Base-by-base conservation (phyloP, 2,888 invertebrate genomes). In the Cryptocephalus primarius region DNA sequence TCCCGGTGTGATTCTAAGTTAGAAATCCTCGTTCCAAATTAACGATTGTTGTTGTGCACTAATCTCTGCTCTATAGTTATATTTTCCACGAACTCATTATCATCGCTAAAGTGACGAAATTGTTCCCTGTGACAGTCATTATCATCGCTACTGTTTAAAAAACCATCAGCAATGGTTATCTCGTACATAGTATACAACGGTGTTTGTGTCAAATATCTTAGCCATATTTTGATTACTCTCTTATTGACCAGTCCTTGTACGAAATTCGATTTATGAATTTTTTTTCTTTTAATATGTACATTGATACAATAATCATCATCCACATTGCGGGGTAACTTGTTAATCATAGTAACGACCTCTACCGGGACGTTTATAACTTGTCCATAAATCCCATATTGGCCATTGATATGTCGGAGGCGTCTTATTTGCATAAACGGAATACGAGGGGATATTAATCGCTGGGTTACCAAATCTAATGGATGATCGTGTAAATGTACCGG, bases 361-460 rank as follows among this genome's bases (percentile, higher is more conserved):
- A 39, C 39, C 11, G 39, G 39, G 11, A 39, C 39, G 12, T 39
- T 39, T n/a, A 39, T 39, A 9, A 39, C 39, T 39, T 39, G 39
- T 39, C 39, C 39, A 39, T n/a, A 8, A 8, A 39, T 39, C 12
- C 39, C 39, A 39, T 39, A 11, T 39, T 39, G 40, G 2, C 40
- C 40, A 13, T 40, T 34, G 34, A 34, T n/a, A 13, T 39, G 12
- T 39, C 39, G 9, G 8, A 39, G 11, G 11, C 39, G 11, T 39
- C 39, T n/a, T 11, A 39, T 39, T 39, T 39, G 39, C 39, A 39
- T 39, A 39, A 39, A 39, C 11, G 39, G 39, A 11, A 39, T 11
- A 11, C 39, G n/a, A n/a, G 39, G 39, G n/a, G 39, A 39, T 39
- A 39, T 39, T 39, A 39, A 39, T 39, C 39, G 39, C 39, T 39